Evolutionary conservation across 2,888 invertebrate species (phyloP), one percentile per base, ranked within the genome.

Genomic region (Mamestra brassicae): DNA sequence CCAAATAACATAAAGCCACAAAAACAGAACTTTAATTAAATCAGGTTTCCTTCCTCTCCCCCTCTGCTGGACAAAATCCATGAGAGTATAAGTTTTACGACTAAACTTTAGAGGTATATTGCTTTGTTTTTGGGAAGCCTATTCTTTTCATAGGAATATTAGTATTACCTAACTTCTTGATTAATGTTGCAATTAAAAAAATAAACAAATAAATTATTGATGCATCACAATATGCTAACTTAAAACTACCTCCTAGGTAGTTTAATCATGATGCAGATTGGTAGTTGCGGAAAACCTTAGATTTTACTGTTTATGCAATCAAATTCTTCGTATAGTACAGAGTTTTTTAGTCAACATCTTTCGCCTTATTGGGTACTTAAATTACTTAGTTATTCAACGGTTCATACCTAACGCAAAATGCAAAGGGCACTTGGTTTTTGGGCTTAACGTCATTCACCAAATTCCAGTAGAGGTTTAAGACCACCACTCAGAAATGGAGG

Each of bases 1-100:
- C 81, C 85, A 80, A 72, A 38, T 62, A 83, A 68, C 75, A 38
- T 52, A 83, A 68, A 13, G 26, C 61, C 34, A 52, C 55, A 3
- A 42, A 61, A 71, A 47, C 17, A 4, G 10, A 52, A 54, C 34
- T n/a, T 38, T 47, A n/a, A 60, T 70, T 66, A n/a, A 66, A 65
- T 61, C 17, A 55, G 15, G 10, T 63, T 54, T 58, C 13, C 47
- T 74, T 13, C 17, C 7, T 68, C 38, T 15, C 13, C 58, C 5
- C 6, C 47, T 47, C 10, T 4, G 1, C 38, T 36, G 42, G 5
- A 15, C 8, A 63, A 69, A 45, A 47, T 47, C n/a, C 2, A 36
- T 58, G 15, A 17, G 10, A 26, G n/a, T 55, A 8, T 4, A 2
- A 26, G 36, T 17, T 17, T n/a, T n/a, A 13, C 0, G 17, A 52